Base-by-base conservation (phyloP, 2,888 invertebrate genomes). In the Spodoptera picta region DNA sequence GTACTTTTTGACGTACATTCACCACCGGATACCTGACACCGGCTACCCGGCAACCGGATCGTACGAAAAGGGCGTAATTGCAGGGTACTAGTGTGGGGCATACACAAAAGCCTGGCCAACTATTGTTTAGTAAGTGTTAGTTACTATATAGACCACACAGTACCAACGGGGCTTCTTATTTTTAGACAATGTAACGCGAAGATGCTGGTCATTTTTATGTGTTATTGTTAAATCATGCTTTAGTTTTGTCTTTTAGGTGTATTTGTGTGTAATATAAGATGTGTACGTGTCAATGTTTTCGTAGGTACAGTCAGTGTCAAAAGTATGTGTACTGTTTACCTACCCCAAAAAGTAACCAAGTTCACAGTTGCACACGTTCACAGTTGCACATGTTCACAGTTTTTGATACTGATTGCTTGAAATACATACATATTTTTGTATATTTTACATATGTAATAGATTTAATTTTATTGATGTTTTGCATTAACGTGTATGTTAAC, bases 141-240 rank as follows among this genome's bases (percentile, higher is more conserved):
- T 0, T 27, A 27, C 27, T 5, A 27, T 27, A 19, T 1, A 27
- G 27, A 27, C 27, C 27, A 27, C 27, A 27, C 27, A 27, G 43
- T 4, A 1, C n/a, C 23, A 2, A 31, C 36, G 19, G 43, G 10
- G 4, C 14, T 14, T 47, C n/a, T 60, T 65, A 63, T 60, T 70
- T 73, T 51, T 73, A 67, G 41, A 62, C 65, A 58, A 60, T 60
- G 73, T 54, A 65, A 41, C 45, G 42, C 49, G 61, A 80, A 83
- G 78, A 87, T 84, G 85, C 87, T 86, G 87, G 87, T 79, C 86
- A 86, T 87, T 85, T 65, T 65, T 67, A 46, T 70, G 65, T 73
- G 58, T 70, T 63, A 47, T 59, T 36, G 52, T 54, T 70, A 70
- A 63, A 65, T 57, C 59, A 65, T 60, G 53, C 55, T 67, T 65